These are phyloP conservation scores for Ichneumoninae sp. DNA, from an alignment of 2,888 invertebrate species.

Conservation along the genomic window DNA sequence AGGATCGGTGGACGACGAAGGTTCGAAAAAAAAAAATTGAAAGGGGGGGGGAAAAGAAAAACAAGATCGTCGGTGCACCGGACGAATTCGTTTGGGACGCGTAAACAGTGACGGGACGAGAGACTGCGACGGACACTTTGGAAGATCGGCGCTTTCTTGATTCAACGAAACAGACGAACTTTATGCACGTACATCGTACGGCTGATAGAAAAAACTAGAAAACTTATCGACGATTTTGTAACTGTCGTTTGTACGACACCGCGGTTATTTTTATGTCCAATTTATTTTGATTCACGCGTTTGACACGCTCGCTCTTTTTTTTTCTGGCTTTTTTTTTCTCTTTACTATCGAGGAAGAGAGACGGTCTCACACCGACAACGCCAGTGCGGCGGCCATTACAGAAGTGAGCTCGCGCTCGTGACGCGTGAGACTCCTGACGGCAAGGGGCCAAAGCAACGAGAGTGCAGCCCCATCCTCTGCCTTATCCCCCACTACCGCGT, in stretches of 20 bases:
- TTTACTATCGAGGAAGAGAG: conserved; percentile 26
- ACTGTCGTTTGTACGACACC: not conserved
- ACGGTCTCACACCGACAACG: conserved; percentile 78
- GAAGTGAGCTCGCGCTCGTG: conserved; percentile 76
- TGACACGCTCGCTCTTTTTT: conserved; percentile 25
- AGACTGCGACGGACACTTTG: conserved; percentile 15
- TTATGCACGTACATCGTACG: not conserved
- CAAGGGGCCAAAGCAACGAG: conserved; percentile 44
- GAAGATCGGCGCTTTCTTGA: conserved; percentile 23
- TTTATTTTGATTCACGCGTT: conserved; percentile 32
- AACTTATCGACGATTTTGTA: not conserved
- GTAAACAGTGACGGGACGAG: conserved; percentile 64
- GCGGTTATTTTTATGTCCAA: not conserved
- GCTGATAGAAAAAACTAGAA: not conserved
- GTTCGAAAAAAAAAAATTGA: not conserved
- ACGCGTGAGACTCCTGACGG: conserved; percentile 66
- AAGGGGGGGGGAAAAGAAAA: not conserved
- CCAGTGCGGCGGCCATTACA: conserved; percentile 83
- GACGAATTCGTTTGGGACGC: conserved; percentile 49
- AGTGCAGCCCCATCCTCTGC: conserved; percentile 45
- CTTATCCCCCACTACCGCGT: not conserved
- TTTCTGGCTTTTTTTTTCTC: not conserved
- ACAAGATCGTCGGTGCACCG: not conserved
- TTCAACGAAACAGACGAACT: not conserved
- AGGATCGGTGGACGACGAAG: conserved; percentile 1